Percentiles rank a stretch among this genome's conserved stretches.
Conservation (phyloP, 1,140 invertebrate genomes). For the Himalopsyche phryganea region DNA sequence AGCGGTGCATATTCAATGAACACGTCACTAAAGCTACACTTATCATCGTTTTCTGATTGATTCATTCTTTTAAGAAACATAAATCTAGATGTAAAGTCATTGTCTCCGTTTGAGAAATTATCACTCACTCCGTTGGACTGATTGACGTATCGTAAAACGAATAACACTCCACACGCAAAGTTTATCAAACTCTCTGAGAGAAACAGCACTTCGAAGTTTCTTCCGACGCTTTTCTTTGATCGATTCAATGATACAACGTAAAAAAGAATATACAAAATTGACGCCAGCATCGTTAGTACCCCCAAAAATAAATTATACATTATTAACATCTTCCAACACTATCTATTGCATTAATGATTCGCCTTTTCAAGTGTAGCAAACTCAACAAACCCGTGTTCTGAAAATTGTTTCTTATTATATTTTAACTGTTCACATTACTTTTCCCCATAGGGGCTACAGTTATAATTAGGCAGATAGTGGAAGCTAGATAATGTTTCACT, state of each 20-base stretch:
- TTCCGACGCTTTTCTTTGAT: not conserved
- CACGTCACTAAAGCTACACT: constrained; percentile 40
- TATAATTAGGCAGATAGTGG: no score
- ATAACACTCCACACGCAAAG: constrained; percentile 43
- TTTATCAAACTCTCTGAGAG: constrained; percentile 45
- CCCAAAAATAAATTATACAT: constrained; percentile 4
- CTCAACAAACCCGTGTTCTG: no score
- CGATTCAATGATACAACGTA: not conserved
- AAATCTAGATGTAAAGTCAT: not conserved
- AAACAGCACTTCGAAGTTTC: not conserved
- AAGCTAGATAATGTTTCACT: no score
- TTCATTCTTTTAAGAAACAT: not conserved
- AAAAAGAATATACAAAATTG: not conserved
- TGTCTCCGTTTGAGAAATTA: not conserved
- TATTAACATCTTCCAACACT: no score
- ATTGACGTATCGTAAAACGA: constrained; percentile 34
- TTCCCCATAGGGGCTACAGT: no score
- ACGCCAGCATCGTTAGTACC: not conserved
- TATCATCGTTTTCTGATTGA: not conserved
- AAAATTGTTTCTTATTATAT: no score
- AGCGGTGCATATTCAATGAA: constrained; percentile 43
- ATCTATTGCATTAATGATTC: no score
- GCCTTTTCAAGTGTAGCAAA: no score
- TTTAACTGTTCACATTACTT: no score
- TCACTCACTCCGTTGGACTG: not conserved